phyloP scores from a whole-genome alignment of 2,113 vertebrate species.

The Geococcyx californianus region DNA sequence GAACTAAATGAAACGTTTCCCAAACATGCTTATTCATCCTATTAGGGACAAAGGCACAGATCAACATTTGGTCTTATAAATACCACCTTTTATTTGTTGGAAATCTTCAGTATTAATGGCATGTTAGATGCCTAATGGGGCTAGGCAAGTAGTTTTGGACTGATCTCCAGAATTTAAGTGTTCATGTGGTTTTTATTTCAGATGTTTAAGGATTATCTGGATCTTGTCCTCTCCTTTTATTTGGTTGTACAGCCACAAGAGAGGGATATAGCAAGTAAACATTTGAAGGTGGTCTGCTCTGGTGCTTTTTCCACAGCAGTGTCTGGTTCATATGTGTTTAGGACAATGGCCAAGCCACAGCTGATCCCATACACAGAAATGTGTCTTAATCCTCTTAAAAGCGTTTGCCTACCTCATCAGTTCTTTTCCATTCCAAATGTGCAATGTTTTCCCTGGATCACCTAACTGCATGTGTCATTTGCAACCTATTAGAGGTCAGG shows the following conservation, averaged over 20 bases:
- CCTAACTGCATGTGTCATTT: neutral
- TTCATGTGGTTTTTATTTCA: neutral
- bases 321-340: neutral
- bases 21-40: neutral
- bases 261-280: neutral
- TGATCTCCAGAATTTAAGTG: neutral
- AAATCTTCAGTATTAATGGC: neutral
- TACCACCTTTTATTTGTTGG: neutral
- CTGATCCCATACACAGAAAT: neutral
- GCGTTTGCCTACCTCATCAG: neutral
- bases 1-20: neutral
- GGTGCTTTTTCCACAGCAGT: neutral
- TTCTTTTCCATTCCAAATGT: neutral
- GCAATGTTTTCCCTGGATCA: neutral
- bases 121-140: neutral
- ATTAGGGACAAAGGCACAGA: neutral
- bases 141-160: neutral
- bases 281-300: neutral
- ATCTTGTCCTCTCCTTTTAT: neutral
- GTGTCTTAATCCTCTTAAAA: neutral
- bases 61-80: neutral
- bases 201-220: neutral
- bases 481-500: neutral
- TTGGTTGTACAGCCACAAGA: neutral
- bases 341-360: neutral